Evolutionary conservation across 1,140 invertebrate genomes (phyloP).

Genomic region (Camponotus pennsylvanicus): DNA sequence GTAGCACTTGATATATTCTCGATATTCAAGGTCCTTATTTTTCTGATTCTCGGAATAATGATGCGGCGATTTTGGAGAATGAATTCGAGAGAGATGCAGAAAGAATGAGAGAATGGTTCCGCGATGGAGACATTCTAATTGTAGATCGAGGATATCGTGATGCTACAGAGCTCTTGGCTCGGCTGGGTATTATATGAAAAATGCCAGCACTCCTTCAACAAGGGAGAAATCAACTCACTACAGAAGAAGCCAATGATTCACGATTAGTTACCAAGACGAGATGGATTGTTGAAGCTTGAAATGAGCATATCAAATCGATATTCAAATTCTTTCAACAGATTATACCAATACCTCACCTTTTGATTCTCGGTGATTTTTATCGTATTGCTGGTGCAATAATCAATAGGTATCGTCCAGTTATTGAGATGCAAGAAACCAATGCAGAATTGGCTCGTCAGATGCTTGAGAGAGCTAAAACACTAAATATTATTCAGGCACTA

Average conservation of each 20-base stretch:
- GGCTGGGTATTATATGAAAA: not conserved
- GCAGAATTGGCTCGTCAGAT: not conserved
- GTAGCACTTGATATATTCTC: not conserved
- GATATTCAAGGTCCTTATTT: slow-evolving; percentile 29
- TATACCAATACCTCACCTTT: too few relatives aligned
- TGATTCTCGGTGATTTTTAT: too few relatives aligned
- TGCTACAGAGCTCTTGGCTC: not conserved
- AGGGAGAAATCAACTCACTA: not conserved
- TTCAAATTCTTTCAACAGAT: too few relatives aligned
- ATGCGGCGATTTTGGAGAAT: not conserved
- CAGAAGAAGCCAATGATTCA: not conserved
- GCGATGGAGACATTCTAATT: not conserved
- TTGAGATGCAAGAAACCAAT: not conserved
- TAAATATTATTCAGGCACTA: not conserved
- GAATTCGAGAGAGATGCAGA: not conserved
- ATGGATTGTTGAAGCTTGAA: too few relatives aligned
- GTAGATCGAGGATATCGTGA: not conserved
- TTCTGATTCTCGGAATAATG: slow-evolving; percentile 7
- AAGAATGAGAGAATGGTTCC: slow-evolving; percentile 10
- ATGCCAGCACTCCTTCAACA: not conserved
- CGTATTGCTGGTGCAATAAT: not conserved
- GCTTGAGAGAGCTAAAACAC: not conserved
- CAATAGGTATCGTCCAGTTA: not conserved
- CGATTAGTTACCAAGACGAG: too few relatives aligned
- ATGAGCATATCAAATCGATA: too few relatives aligned